phyloP scores from a whole-genome alignment of 2,113 vertebrate genomes.

The Tragelaphus strepsiceros region DNA sequence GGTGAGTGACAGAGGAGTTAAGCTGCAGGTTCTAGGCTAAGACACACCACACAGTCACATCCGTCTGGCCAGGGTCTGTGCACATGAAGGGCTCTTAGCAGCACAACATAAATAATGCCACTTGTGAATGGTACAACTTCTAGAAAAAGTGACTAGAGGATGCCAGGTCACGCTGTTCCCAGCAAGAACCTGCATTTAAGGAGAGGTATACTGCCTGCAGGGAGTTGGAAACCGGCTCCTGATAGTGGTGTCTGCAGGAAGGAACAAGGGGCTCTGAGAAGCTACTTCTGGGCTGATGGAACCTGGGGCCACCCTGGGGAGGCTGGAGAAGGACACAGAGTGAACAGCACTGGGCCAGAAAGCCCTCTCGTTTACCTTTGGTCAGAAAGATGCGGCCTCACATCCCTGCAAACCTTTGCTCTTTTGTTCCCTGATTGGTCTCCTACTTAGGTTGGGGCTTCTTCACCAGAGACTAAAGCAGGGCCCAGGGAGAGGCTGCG shows the following conservation, averaged over 20 bases:
- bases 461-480: neutral
- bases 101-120: neutral
- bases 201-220: neutral
- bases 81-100: neutral
- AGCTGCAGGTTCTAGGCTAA: neutral
- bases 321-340: neutral
- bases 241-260: rapidly evolving
- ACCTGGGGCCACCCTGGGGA: neutral
- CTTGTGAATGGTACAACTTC: neutral
- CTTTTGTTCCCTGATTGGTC: neutral
- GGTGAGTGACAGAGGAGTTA: neutral
- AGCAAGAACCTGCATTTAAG: neutral
- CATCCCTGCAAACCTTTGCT: neutral
- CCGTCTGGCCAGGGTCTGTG: neutral
- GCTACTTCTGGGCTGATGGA: neutral
- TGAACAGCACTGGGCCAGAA: neutral
- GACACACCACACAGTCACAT: neutral
- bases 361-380: neutral
- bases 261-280: neutral
- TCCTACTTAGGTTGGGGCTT: neutral
- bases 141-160: neutral
- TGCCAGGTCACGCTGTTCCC: neutral
- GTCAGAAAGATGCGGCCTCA: neutral
- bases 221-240: neutral
- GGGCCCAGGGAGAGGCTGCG: neutral